A percentile compares a stretch with the other conserved stretches of the same genome.
phyloP scores from a whole-genome alignment of 2,113 vertebrate species.

The Siniperca chuatsi region DNA sequence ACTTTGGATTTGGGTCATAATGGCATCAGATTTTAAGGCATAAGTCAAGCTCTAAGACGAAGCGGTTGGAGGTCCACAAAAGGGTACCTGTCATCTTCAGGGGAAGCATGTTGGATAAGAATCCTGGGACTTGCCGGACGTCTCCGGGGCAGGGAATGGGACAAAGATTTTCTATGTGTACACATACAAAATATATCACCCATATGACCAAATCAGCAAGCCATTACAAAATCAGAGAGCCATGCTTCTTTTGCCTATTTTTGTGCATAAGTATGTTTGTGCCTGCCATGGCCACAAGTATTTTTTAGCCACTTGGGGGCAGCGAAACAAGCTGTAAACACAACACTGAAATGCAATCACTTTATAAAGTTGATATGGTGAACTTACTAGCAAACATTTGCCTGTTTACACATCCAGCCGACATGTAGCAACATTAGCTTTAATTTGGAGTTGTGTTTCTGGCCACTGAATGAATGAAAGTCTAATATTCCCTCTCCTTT shows the following conservation, averaged over 20 bases:
- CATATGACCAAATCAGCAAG: conserved; percentile 43
- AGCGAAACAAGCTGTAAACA: conserved; percentile 7
- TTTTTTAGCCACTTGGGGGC: not conserved
- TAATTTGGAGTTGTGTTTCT: not conserved
- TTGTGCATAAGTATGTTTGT: not conserved
- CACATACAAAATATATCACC: conserved; percentile 71
- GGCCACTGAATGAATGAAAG: not conserved
- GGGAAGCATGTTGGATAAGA: conserved; percentile 97
- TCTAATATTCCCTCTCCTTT: not conserved
- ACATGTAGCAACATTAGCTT: conserved; percentile 10
- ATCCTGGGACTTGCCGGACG: conserved; percentile 97
- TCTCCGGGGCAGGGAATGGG: conserved; percentile 95
- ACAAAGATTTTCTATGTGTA: conserved; percentile 82
- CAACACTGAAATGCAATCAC: not conserved
- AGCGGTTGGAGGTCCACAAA: conserved; percentile 55
- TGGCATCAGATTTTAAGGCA: conserved; percentile 56
- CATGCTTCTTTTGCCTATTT: not conserved
- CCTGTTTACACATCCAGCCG: not conserved
- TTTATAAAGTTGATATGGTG: not conserved
- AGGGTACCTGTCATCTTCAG: conserved; percentile 97
- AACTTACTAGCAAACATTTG: not conserved
- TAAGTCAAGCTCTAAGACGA: conserved; percentile 72
- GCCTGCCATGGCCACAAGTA: not conserved
- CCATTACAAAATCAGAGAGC: conserved; percentile 23
- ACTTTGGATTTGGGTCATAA: conserved; percentile 40